These are phyloP conservation scores for Anguilla pacifica DNA, from an alignment of 2,797 vertebrate genomes.

Conservation along the genomic window DNA sequence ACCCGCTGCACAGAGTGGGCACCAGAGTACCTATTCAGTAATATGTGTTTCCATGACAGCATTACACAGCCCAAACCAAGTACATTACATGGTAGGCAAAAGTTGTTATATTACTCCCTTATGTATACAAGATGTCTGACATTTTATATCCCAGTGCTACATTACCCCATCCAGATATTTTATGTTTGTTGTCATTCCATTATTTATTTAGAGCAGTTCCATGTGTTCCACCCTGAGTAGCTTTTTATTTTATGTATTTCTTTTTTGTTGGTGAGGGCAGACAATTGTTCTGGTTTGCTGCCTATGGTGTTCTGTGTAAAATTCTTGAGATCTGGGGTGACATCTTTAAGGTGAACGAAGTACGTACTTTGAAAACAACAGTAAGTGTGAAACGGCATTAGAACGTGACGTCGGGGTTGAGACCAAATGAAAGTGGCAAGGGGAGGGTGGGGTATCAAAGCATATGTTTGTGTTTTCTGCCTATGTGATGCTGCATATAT, in stretches of 20 bases:
- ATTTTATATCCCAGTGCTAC: neutral
- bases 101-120: neutral
- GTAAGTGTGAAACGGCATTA: neutral
- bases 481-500: neutral
- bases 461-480: neutral
- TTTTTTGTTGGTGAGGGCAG: no score
- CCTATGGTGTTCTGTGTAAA: neutral
- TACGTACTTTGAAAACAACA: neutral
- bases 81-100: neutral
- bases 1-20: no score
- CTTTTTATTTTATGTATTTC: neutral
- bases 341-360: neutral
- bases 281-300: neutral
- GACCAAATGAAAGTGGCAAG: neutral
- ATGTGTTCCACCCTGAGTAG: neutral
- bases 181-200: no score
- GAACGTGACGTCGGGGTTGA: neutral
- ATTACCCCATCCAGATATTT: neutral
- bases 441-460: neutral
- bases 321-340: neutral
- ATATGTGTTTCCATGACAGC: neutral
- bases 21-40: neutral
- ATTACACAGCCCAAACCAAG: neutral
- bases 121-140: neutral
- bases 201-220: no score